Base-by-base conservation (phyloP, 2,113 vertebrate species). In the Crypturellus undulatus region DNA sequence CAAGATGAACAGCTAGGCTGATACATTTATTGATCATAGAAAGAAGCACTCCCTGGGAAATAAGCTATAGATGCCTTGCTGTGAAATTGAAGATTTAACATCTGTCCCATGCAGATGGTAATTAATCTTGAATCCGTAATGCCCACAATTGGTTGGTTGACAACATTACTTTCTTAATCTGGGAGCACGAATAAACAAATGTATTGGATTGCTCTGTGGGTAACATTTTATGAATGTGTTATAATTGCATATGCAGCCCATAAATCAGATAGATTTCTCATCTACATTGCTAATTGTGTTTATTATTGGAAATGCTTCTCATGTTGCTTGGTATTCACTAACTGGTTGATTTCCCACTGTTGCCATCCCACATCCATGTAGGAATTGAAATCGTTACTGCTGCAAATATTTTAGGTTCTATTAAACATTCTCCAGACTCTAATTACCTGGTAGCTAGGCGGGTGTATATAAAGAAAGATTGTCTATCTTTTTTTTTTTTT, bases 21-120 rank as follows among this genome's bases (percentile, higher is more conserved):
- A 90, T 97, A 70, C 77, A 43, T 84, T 96, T 97, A 98, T 98
- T 97, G 98, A 98, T 98, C 96, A 97, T 82, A 97, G 72, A 77
- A 96, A 96, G 94, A 92, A 92, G 79, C 77, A 84, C 92, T 97
- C 91, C 86, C 88, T 85, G 38, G 72, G 94, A 98, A 98, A 98
- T 89, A 97, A 94, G 89, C 89, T 95, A 59, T 94, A 90, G 85
- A 89, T 60, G 82, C 30, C 90, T 60, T 85, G 60, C 94, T 96
- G 94, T 43, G 94, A 94, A 97, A 96, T 84, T 80, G 94, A 96
- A 96, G 94, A 96, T 94, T 97, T 97, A 97, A 97, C 97, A 97
- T 96, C 96, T 97, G 95, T 96, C 91, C 90, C 90, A 70, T 93
- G 95, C 93, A 97, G 92, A 98, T 79, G 96, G 89, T 95, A 95